phyloP scores from a whole-genome alignment of 2,113 vertebrate genomes.

The Mesocricetus auratus region DNA sequence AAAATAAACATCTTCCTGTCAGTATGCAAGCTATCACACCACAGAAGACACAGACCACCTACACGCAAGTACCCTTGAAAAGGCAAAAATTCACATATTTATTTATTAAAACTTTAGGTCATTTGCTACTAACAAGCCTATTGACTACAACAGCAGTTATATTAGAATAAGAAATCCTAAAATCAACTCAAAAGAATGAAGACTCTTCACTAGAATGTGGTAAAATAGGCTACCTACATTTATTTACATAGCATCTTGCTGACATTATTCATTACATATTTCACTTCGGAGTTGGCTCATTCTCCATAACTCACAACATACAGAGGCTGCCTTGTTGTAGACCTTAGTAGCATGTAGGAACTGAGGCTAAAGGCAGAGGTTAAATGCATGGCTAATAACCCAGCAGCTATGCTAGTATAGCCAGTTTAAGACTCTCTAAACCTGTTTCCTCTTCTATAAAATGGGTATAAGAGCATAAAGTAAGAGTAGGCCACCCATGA shows the following conservation, averaged over 20 bases:
- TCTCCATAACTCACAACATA: background rate
- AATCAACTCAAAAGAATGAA: conserved; percentile 32
- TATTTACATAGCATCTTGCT: background rate
- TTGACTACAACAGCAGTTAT: conserved; percentile 76
- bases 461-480: background rate
- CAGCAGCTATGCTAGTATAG: background rate
- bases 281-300: background rate
- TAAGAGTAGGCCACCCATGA: background rate
- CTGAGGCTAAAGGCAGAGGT: background rate
- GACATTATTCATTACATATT: background rate
- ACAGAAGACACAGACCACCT: background rate
- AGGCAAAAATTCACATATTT: background rate
- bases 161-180: conserved; percentile 70
- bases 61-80: background rate
- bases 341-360: background rate
- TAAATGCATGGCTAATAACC: conserved; percentile 13
- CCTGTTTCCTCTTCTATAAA: conserved; percentile 38
- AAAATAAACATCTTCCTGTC: conserved; percentile 66
- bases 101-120: conserved; percentile 16
- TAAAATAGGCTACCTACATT: background rate
- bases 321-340: background rate
- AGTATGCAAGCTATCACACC: background rate
- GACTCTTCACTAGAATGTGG: background rate
- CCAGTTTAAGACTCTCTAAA: background rate
- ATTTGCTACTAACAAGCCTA: conserved; percentile 79